Conservation (phyloP, 2,888 invertebrate species). For the Eupithecia inturbata region DNA sequence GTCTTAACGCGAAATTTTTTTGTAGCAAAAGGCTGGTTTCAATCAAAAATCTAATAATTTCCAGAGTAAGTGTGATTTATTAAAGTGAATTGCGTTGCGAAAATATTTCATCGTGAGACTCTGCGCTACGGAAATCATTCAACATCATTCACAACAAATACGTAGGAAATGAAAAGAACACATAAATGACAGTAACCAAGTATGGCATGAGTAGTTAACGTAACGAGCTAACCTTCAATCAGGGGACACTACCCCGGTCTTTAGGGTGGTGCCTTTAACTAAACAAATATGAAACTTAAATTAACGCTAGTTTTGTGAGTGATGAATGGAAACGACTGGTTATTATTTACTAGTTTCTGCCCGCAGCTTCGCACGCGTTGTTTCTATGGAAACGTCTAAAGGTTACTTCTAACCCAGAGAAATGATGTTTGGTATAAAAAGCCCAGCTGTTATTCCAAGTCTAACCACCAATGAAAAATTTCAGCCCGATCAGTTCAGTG, state of each 20-base stretch:
- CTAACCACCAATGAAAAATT: neutral
- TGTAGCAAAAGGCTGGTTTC: neutral
- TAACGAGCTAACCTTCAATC: constrained; percentile 2
- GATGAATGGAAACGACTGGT: neutral
- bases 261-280: neutral
- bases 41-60: neutral
- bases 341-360: neutral
- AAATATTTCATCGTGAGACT: neutral
- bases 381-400: neutral
- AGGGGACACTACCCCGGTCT: neutral
- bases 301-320: neutral
- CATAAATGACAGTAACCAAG: neutral
- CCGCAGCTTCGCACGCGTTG: neutral
- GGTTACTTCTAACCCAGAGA: neutral
- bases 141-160: constrained; percentile 1
- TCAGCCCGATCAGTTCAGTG: neutral
- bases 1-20: neutral
- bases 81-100: neutral
- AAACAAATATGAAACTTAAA: neutral
- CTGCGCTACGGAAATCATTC: neutral
- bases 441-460: neutral
- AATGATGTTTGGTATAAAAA: neutral
- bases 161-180: neutral
- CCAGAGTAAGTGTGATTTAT: neutral
- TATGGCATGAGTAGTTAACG: neutral